Conservation (phyloP, 2,797 vertebrate genomes). For the Microctenopoma stevenorrisi region DNA sequence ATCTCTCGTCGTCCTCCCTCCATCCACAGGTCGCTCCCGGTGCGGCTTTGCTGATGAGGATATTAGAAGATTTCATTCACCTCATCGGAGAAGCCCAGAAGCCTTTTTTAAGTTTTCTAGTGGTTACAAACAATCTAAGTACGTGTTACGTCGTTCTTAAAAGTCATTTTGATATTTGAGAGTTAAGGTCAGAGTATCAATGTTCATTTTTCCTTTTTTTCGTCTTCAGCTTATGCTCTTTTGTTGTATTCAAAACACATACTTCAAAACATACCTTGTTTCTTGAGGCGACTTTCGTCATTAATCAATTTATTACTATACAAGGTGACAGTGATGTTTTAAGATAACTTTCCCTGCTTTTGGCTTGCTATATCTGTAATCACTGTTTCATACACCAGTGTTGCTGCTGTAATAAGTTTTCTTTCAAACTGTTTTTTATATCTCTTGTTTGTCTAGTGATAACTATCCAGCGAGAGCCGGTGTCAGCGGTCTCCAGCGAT, state of each 20-base stretch:
- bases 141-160: constrained; percentile 58
- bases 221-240: not conserved
- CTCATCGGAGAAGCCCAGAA: constrained; percentile 95
- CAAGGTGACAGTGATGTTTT: not conserved
- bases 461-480: constrained; percentile 95
- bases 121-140: constrained; percentile 98
- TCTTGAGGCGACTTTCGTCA: not conserved
- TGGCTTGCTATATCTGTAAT: not conserved
- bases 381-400: not conserved
- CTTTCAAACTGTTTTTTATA: constrained; percentile 3
- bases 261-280: not conserved
- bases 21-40: constrained; percentile 90
- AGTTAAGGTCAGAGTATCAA: not conserved
- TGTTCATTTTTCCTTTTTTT: not conserved
- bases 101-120: constrained; percentile 96
- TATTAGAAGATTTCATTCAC: constrained; percentile 98
- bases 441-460: constrained; percentile 84
- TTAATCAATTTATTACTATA: not conserved
- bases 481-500: constrained; percentile 96
- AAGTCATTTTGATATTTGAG: not conserved
- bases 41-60: constrained; percentile 93
- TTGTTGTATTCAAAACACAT: not conserved
- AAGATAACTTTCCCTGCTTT: not conserved
- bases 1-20: not conserved
- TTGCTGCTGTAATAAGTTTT: constrained; percentile 13